Conservation (phyloP, 2,113 vertebrate genomes). For the Megalops atlanticus region DNA sequence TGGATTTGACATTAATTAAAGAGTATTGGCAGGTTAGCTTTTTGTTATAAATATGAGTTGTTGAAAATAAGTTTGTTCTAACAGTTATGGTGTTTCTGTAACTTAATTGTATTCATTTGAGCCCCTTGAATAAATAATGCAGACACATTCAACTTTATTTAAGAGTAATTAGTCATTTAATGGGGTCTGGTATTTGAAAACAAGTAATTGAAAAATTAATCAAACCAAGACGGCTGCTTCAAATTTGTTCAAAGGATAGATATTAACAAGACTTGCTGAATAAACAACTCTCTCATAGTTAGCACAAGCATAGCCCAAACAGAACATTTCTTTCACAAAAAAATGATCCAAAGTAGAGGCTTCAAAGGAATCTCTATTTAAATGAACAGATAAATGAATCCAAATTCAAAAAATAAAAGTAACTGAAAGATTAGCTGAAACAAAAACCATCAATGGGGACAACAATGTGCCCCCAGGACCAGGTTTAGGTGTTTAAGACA, state of each 20-base stretch:
- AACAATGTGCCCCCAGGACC: too few species aligned
- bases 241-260: background rate
- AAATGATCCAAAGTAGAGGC: too few species aligned
- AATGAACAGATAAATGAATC: too few species aligned
- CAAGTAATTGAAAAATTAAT: conserved; percentile 2
- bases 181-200: too few species aligned
- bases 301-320: background rate
- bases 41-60: background rate
- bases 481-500: too few species aligned
- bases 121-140: background rate
- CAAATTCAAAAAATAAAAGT: too few species aligned
- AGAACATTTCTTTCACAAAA: too few species aligned
- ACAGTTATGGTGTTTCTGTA: background rate
- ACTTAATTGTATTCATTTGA: background rate
- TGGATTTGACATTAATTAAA: background rate
- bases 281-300: background rate
- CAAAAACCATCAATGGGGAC: too few species aligned
- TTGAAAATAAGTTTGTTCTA: background rate
- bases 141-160: background rate
- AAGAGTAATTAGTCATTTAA: background rate
- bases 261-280: background rate
- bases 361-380: too few species aligned
- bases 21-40: background rate
- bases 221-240: background rate
- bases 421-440: too few species aligned